Evolutionary conservation across 2,113 vertebrate species (phyloP), one percentile per base, ranked within the genome.

Genomic region (Nanorana parkeri): DNA sequence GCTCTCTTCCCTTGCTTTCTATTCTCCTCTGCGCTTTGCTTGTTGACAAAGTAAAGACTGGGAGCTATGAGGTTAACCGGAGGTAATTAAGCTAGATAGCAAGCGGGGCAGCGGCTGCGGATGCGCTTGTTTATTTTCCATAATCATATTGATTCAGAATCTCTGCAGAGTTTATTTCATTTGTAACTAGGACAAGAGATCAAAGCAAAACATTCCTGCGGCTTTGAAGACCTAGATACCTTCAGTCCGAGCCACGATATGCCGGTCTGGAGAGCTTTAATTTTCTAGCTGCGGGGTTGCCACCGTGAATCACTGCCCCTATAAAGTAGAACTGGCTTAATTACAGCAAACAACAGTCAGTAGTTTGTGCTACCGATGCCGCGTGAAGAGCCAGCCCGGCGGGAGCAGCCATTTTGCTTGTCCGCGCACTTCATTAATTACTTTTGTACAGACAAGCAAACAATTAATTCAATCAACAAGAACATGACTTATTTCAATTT

Each of bases 171-270:
- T 80, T 80, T 80, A 80, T 80, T 80, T 80, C 65, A 80, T 80
- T 80, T 80, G 66, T 69, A 80, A 80, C 77, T 80, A 80, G 77
- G 77, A 69, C 77, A 80, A 68, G 66, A 80, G 77, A 80, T 80
- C 77, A 80, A 80, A 80, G 66, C 54, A 20, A 58, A 80, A 61
- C 65, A 80, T 80, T 80, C 66, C 55, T 69, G 66, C 28, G 28
- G 65, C 66, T 80, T 78, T 69, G 47, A 68, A 68, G 29, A 69
- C 65, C 32, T 60, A 56, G 77, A 80, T 69, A 68, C 55, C 66
- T 80, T 80, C 24, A 69, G 77, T 68, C 51, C 65, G 58, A 67
- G 51, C n/a, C 63, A 79, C 26, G 19, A 58, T 29, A 16, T 5
- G 52, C 51, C 19, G 17, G 24, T 17, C 20, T 1, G 16, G 54